Evolutionary conservation across 2,888 invertebrate species (phyloP).

Genomic region (Ischnus inquisitorius): DNA sequence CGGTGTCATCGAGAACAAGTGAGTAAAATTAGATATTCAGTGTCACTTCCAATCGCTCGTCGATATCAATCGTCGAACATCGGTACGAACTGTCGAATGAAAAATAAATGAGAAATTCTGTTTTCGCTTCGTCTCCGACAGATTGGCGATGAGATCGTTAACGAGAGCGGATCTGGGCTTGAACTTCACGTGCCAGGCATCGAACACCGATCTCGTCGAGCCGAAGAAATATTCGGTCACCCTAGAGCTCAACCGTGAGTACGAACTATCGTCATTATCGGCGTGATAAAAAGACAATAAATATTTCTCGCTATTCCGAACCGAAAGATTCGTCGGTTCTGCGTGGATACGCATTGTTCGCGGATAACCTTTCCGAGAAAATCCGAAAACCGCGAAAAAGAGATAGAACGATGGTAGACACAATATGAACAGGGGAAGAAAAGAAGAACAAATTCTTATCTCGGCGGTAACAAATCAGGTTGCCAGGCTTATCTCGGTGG

Average conservation of each 20-base stretch:
- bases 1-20: slow-evolving; percentile 94
- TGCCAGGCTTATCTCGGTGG: slow-evolving; percentile 75
- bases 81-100: neutral
- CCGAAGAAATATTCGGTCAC: slow-evolving; percentile 92
- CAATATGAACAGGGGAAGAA: neutral
- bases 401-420: neutral
- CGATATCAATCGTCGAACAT: neutral
- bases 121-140: slow-evolving; percentile 66
- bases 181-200: slow-evolving; percentile 95
- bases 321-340: slow-evolving; percentile 9
- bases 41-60: neutral
- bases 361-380: neutral
- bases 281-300: neutral
- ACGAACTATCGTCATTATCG: slow-evolving; percentile 45
- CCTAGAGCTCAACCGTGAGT: slow-evolving; percentile 93
- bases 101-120: slow-evolving; percentile 22
- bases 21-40: slow-evolving; percentile 84
- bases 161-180: slow-evolving; percentile 93
- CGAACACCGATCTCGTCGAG: slow-evolving; percentile 93
- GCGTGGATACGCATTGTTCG: neutral
- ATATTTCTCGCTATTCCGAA: neutral
- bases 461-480: slow-evolving; percentile 77
- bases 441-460: slow-evolving; percentile 77
- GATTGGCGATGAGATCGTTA: slow-evolving; percentile 88
- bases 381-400: slow-evolving; percentile 1